Base-by-base conservation (phyloP, 2,888 invertebrate genomes). In the Caenorhabditis uteleia region DNA sequence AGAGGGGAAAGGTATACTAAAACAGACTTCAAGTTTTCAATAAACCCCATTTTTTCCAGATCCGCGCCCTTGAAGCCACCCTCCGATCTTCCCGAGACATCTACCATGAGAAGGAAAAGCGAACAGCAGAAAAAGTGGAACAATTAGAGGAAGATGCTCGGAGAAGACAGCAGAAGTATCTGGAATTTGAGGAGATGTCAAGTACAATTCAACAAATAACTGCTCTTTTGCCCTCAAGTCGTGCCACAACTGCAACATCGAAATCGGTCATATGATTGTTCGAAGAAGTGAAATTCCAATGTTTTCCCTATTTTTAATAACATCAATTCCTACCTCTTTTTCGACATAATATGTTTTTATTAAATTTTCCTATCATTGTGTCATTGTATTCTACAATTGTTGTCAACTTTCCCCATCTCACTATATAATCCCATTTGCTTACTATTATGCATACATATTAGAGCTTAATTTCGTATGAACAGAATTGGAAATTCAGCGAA, bases 1-100 rank as follows among this genome's bases (percentile, higher is more conserved):
- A 77, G 38, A 67, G 56, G 27, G 65, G 61, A 34, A 72, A 75
- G 56, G 67, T 74, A 10, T 53, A 47, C 6, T 6, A 3, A 10
- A 20, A 18, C 8, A 26, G 20, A 16, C n/a, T 34, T 14, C n/a
- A 34, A 18, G 2, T 48, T 43, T 20, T 34, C 34, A 14, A 5
- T n/a, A 34, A n/a, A 5, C n/a, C 34, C 5, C 5, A 34, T 12
- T 7, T n/a, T 34, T 34, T 14, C 16, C 43, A 61, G 61, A 50
- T 57, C 26, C 57, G 57, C 3, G 57, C 57, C 3, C 34, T 64
- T 1, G 64, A 64, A 53, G 45, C 49, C 34, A 53, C 29, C 36
- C 53, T 64, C 20, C 46, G 49, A 14, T 54, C 64, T 2, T 20
- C 64, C 3, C 57, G 57, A 25, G 38, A 36, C 16, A 31, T 54